Evolutionary conservation across 1,140 invertebrate species (phyloP).

Genomic region (Bombus sylvicola): DNA sequence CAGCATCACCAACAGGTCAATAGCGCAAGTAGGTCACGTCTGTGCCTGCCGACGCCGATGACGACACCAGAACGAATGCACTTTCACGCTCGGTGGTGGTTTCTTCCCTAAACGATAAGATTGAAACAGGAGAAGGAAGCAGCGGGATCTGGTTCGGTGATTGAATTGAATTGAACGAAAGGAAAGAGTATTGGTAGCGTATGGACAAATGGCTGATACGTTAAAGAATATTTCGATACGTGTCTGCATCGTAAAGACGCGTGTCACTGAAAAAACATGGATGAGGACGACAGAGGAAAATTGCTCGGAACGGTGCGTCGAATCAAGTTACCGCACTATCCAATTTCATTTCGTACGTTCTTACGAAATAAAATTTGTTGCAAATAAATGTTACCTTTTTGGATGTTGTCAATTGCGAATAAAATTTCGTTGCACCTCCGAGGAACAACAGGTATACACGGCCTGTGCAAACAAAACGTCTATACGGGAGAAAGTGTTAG

Average conservation of each 20-base stretch:
- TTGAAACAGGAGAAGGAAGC: background rate
- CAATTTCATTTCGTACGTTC: background rate
- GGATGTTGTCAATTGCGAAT: too few species aligned
- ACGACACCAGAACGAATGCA: slow-evolving; percentile 57
- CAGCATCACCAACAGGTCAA: slow-evolving; percentile 75
- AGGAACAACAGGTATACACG: slow-evolving; percentile 1
- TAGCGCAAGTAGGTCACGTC: slow-evolving; percentile 76
- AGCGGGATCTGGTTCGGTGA: background rate
- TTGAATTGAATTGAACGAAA: background rate
- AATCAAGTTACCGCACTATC: too few species aligned
- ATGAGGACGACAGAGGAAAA: too few species aligned
- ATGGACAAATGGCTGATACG: background rate
- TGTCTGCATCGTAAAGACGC: background rate
- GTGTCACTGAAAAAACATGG: background rate
- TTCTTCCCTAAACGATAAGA: slow-evolving; percentile 11
- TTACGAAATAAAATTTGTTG: background rate
- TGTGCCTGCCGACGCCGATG: slow-evolving; percentile 60
- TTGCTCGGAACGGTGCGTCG: too few species aligned
- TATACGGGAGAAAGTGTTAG: background rate
- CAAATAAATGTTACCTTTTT: background rate
- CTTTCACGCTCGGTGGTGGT: slow-evolving; percentile 58
- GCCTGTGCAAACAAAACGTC: background rate
- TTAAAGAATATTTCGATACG: background rate
- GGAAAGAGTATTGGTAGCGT: too few species aligned
- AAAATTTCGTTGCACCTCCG: background rate